Evolutionary conservation across 2,113 vertebrate species (phyloP).

Genomic region (Hoplias malabaricus): DNA sequence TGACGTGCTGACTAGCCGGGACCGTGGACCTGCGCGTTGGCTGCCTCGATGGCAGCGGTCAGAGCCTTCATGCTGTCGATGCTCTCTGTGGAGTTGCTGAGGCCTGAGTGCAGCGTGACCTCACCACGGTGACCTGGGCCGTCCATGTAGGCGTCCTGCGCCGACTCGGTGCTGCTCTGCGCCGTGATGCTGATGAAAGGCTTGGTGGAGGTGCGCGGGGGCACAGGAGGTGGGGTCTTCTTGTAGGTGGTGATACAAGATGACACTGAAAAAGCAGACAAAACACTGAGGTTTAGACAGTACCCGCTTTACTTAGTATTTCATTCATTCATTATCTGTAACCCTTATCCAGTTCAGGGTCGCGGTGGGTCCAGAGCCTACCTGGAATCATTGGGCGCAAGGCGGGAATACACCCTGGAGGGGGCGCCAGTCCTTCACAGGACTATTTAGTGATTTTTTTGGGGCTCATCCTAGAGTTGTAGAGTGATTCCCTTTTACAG

Average conservation of each 20-base stretch:
- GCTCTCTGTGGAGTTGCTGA: slow-evolving; percentile 98
- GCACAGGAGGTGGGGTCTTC: slow-evolving; percentile 97
- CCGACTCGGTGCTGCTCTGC: slow-evolving; percentile 99
- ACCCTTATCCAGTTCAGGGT: too few relatives aligned
- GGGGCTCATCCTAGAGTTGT: too few relatives aligned
- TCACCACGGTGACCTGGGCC: slow-evolving; percentile 89
- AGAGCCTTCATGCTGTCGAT: slow-evolving; percentile 99
- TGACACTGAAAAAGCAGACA: slow-evolving; percentile 80
- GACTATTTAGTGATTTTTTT: too few relatives aligned
- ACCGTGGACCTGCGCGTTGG: slow-evolving; percentile 96
- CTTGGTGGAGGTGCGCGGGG: slow-evolving; percentile 93
- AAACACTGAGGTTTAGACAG: background rate
- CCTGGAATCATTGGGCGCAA: too few relatives aligned
- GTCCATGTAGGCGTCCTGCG: slow-evolving; percentile 98
- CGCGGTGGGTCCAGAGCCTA: too few relatives aligned
- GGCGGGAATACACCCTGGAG: too few relatives aligned
- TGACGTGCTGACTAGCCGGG: slow-evolving; percentile 93
- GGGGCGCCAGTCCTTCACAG: too few relatives aligned
- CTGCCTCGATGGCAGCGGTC: slow-evolving; percentile 96
- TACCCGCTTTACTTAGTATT: too few relatives aligned
- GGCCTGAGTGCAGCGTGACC: slow-evolving; percentile 91
- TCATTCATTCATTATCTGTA: too few relatives aligned
- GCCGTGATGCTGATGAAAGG: slow-evolving; percentile 99
- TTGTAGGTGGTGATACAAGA: slow-evolving; percentile 99
- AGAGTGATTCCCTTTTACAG: too few relatives aligned